Conservation (phyloP, 2,113 vertebrate species). For the Phrynosoma blainvillii region DNA sequence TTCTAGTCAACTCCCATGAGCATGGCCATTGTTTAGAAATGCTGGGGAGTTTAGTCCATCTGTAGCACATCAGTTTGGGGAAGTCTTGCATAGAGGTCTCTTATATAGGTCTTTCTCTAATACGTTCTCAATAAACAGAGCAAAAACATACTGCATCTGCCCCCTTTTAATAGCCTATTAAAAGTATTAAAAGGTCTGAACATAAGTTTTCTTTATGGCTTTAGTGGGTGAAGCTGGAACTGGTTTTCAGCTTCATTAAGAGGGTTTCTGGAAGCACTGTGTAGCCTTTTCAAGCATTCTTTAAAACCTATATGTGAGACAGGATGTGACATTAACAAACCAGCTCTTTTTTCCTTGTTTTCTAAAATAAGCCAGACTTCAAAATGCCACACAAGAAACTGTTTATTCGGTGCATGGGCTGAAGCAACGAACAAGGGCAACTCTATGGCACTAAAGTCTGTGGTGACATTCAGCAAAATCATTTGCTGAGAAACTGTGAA, state of each 20-base stretch:
- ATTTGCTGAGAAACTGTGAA: background rate
- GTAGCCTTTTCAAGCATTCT: background rate
- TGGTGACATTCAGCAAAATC: background rate
- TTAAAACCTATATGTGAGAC: background rate
- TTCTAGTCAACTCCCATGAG: too few species aligned
- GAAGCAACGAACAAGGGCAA: conserved; percentile 23
- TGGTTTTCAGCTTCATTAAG: conserved; percentile 6
- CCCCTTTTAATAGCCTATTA: background rate
- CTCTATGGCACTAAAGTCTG: background rate
- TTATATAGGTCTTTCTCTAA: background rate
- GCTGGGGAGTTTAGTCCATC: too few species aligned
- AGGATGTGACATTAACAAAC: background rate
- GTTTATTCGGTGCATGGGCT: background rate
- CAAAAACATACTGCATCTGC: background rate
- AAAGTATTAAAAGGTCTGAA: background rate
- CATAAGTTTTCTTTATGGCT: conserved; percentile 9
- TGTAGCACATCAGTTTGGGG: too few species aligned
- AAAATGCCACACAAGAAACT: background rate
- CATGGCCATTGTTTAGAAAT: too few species aligned
- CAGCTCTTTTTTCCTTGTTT: conserved; percentile 11
- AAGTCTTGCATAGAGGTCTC: background rate
- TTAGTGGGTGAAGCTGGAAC: background rate
- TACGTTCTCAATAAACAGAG: background rate
- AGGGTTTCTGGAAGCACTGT: conserved; percentile 19
- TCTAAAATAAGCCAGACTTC: background rate